Base-by-base conservation (phyloP, 92 coral and sea anemone species). In the Paramuricea clavata region DNA sequence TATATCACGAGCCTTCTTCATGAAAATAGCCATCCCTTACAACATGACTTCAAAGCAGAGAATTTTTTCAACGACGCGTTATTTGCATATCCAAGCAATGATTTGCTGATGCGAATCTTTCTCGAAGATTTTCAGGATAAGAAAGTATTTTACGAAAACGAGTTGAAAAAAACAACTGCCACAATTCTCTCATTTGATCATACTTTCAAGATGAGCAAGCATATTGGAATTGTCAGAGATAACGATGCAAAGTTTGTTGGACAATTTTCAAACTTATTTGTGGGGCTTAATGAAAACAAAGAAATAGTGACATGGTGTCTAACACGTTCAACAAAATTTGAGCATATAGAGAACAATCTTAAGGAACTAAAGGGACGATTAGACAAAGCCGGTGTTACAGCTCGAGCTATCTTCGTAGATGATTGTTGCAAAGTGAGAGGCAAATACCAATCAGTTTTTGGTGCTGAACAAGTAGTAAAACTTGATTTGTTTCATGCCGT, bases 401-500 rank as follows among this genome's bases (percentile, higher is more conserved):
- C 83, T 25, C 76, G 69, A 75, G 77, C 77, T 32, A 54, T 85
- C 11, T 91, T 72, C 47, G 85, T 91, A 30, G 94, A 92, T 44
- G 90, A 88, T 22, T 88, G 94, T 82, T 92, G 92, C 78, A 81
- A 79, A 0, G 79, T 78, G 12, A 27, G 81, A 23, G 30, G 61
- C 4, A 87, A 87, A 49, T 27, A 83, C 0, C 33, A 26, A 41
- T 31, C 61, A 0, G 69, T 84, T 44, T 91, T 91, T 59, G 85
- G 89, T 27, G 33, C 50, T 3, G 30, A 68, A 54, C 52, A 59
- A 50, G 76, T 72, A 6, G 89, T 91, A n/a, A 91, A 88, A 69
- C 89, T 91, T 1, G 93, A 87, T 72, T 42, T 90, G 16, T 91
- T 81, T 19, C 92, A 89, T 59, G 92, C 88, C 13, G 81, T 83